A percentile compares a stretch with the other conserved stretches of the same genome.
These are phyloP conservation scores for Halocaridina rubra DNA, from an alignment of 2,888 invertebrate genomes.

Conservation along the genomic window DNA sequence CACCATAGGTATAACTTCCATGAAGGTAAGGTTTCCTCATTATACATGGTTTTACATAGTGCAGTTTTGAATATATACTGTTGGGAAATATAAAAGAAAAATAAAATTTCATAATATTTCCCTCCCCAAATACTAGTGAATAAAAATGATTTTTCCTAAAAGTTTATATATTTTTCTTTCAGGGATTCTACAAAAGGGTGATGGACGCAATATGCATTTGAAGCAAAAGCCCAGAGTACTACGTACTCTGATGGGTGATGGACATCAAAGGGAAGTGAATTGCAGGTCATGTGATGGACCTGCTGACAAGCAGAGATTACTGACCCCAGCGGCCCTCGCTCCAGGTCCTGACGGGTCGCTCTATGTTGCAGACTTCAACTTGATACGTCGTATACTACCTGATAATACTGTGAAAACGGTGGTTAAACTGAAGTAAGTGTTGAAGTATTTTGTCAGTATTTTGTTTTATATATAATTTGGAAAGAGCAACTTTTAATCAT, in stretches of 20 bases:
- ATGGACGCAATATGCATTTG: slow-evolving; percentile 93
- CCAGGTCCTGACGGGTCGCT: slow-evolving; percentile 96
- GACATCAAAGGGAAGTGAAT: slow-evolving; percentile 84
- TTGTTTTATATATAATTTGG: too few species aligned
- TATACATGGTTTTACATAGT: too few species aligned
- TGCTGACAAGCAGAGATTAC: slow-evolving; percentile 81
- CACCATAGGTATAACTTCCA: slow-evolving; percentile 99
- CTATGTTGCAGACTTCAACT: slow-evolving; percentile 96
- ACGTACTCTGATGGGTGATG: slow-evolving; percentile 79
- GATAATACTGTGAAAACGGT: slow-evolving; percentile 91
- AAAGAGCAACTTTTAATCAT: too few species aligned
- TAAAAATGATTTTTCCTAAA: too few species aligned
- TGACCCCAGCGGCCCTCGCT: slow-evolving; percentile 89
- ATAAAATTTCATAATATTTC: too few species aligned
- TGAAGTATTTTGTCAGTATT: neutral
- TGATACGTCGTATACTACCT: slow-evolving; percentile 89
- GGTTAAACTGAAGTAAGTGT: slow-evolving; percentile 80
- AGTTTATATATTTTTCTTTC: too few species aligned
- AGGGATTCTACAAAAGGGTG: slow-evolving; percentile 96
- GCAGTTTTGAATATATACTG: too few species aligned
- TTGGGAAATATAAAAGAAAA: too few species aligned
- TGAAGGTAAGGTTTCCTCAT: slow-evolving; percentile 81
- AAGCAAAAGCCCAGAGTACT: slow-evolving; percentile 93
- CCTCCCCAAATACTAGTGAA: too few species aligned
- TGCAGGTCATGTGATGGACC: slow-evolving; percentile 73